Conservation (phyloP, 2,113 vertebrate genomes). For the Dromaius novaehollandiae region DNA sequence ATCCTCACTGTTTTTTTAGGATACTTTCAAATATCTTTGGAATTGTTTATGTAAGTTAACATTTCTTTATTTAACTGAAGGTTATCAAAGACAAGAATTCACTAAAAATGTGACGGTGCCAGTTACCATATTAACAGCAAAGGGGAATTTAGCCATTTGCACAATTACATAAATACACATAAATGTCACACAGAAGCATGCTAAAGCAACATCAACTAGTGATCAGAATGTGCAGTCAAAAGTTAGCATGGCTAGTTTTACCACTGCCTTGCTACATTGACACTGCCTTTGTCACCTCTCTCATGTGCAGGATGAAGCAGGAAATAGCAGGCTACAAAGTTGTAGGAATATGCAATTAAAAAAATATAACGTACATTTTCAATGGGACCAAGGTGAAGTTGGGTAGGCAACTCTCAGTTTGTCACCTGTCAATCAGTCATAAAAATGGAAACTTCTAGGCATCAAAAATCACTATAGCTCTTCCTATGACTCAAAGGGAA, state of each 20-base stretch:
- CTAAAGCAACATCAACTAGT: background rate
- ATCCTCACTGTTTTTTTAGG: slow-evolving; percentile 28
- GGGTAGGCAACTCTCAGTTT: background rate
- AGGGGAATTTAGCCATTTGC: background rate
- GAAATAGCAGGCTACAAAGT: background rate
- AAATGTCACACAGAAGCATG: background rate
- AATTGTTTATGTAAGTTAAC: slow-evolving; percentile 47
- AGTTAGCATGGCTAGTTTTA: background rate
- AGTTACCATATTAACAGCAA: background rate
- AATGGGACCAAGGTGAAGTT: background rate
- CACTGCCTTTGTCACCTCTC: fast-evolving
- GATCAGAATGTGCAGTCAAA: background rate
- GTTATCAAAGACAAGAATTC: slow-evolving; percentile 50
- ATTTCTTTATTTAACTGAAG: slow-evolving; percentile 44
- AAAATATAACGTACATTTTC: background rate
- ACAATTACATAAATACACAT: background rate
- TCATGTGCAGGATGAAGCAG: background rate
- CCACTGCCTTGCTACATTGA: background rate
- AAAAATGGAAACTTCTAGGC: background rate
- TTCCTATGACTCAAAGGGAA: background rate
- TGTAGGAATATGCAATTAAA: background rate
- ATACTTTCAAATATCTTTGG: slow-evolving; percentile 41
- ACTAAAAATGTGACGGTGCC: background rate
- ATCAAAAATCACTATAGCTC: background rate
- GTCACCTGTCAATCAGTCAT: background rate